A percentile compares a stretch with the other conserved stretches of the same genome.
These are phyloP conservation scores for Zaprionus davidi DNA, from an alignment of 1,140 invertebrate species.

Conservation along the genomic window DNA sequence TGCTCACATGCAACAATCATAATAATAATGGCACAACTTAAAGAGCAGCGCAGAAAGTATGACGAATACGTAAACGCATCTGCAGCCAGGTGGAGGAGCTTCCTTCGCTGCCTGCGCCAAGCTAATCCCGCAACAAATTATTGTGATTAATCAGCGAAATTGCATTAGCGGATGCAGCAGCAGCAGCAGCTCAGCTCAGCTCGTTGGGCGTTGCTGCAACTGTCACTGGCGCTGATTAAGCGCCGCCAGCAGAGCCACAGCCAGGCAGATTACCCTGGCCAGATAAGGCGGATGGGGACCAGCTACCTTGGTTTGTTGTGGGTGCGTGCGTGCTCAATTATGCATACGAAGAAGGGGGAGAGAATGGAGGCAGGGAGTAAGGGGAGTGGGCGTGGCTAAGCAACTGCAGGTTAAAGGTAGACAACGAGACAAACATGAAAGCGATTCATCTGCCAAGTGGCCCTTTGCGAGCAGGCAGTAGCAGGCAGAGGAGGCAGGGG, in stretches of 20 bases:
- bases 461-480: conserved; percentile 20
- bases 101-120: conserved; percentile 43
- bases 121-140: conserved; percentile 81
- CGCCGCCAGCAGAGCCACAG: conserved; percentile 32
- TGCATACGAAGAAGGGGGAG: conserved; percentile 35
- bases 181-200: neutral
- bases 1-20: conserved; percentile 65
- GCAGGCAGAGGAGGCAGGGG: neutral
- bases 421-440: conserved; percentile 22
- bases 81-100: conserved; percentile 13
- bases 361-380: too few relatives aligned
- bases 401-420: conserved; percentile 46
- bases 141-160: conserved; percentile 81
- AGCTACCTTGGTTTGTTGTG: conserved; percentile 45
- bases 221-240: conserved; percentile 79
- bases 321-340: conserved; percentile 76
- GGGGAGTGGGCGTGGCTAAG: neutral
- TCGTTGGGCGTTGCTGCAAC: conserved; percentile 67
- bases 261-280: conserved; percentile 40
- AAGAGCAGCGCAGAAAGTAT: conserved; percentile 77
- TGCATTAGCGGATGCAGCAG: conserved; percentile 66
- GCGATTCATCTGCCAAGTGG: conserved; percentile 32
- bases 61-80: conserved; percentile 79
- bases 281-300: conserved; percentile 31
- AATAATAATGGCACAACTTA: conserved; percentile 79